phyloP scores from a whole-genome alignment of 2,888 invertebrate genomes.

The Heteropelma amictum region DNA sequence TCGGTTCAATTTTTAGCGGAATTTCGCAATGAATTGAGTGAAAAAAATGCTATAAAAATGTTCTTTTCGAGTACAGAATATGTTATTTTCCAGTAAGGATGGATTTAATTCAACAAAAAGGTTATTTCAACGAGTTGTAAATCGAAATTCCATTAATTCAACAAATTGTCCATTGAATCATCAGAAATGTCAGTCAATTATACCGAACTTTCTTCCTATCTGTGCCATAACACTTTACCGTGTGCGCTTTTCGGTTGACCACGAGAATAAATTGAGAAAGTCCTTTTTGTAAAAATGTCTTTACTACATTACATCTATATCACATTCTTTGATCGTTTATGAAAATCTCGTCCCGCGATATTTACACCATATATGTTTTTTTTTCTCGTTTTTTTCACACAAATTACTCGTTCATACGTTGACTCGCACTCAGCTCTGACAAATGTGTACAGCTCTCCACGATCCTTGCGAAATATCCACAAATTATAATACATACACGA shows the following conservation, averaged over 20 bases:
- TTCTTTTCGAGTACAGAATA: too few relatives aligned
- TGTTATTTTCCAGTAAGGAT: too few relatives aligned
- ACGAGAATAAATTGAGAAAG: not conserved
- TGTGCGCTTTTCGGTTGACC: not conserved
- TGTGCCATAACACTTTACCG: not conserved
- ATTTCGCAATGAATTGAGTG: too few relatives aligned
- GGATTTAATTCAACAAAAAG: too few relatives aligned
- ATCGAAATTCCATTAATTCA: too few relatives aligned
- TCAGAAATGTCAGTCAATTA: too few relatives aligned
- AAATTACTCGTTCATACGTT: slow-evolving; percentile 20
- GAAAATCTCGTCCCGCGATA: slow-evolving; percentile 41
- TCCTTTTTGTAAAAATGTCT: slow-evolving; percentile 51
- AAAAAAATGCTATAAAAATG: too few relatives aligned
- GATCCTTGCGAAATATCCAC: slow-evolving; percentile 26
- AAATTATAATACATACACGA: not conserved
- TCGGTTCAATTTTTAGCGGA: too few relatives aligned
- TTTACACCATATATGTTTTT: slow-evolving; percentile 45
- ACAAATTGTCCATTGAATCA: too few relatives aligned
- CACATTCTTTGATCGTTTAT: slow-evolving; percentile 48
- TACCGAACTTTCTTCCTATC: too few relatives aligned
- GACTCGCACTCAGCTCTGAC: slow-evolving; percentile 1
- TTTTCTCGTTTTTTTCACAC: slow-evolving; percentile 4
- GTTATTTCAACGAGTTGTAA: too few relatives aligned
- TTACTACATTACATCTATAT: slow-evolving; percentile 44
- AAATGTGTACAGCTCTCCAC: slow-evolving; percentile 22